phyloP scores from a whole-genome alignment of 2,113 vertebrate species.

The Nibea coibor region DNA sequence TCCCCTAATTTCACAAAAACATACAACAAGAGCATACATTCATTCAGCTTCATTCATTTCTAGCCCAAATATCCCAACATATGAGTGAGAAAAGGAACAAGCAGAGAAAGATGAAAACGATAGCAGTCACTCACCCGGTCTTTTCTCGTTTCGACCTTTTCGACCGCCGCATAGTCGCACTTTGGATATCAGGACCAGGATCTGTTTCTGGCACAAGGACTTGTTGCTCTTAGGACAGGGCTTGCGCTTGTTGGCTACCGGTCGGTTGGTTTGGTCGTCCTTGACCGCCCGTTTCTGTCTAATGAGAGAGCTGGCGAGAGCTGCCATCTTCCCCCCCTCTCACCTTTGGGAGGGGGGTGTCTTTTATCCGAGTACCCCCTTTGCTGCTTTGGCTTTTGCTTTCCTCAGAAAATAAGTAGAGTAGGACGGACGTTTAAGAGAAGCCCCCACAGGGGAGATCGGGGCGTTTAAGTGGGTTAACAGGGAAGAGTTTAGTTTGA shows the following conservation, averaged over 20 bases:
- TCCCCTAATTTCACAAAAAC: neutral
- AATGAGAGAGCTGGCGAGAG: constrained; percentile 91
- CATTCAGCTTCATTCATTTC: neutral
- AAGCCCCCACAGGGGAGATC: constrained; percentile 58
- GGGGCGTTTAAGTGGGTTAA: constrained; percentile 67
- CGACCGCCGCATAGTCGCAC: constrained; percentile 90
- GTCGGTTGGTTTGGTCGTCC: constrained; percentile 87
- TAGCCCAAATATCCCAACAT: constrained; percentile 14
- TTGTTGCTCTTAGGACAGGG: constrained; percentile 92
- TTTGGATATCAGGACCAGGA: constrained; percentile 91
- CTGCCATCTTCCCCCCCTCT: constrained; percentile 89
- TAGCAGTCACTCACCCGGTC: constrained; percentile 84
- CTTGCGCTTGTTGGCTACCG: constrained; percentile 87
- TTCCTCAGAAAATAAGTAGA: constrained; percentile 58
- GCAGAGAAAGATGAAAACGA: constrained; percentile 16
- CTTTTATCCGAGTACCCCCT: constrained; percentile 61
- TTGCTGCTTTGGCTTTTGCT: constrained; percentile 56
- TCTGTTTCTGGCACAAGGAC: constrained; percentile 93
- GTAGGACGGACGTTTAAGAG: constrained; percentile 49
- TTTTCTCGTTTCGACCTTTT: constrained; percentile 83
- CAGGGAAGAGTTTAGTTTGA: constrained; percentile 76
- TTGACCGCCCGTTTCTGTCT: constrained; percentile 92
- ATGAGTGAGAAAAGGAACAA: neutral
- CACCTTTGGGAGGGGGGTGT: constrained; percentile 80
- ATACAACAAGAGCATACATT: no score